Conservation (phyloP, 2,113 vertebrate genomes). For the Hucho hucho region DNA sequence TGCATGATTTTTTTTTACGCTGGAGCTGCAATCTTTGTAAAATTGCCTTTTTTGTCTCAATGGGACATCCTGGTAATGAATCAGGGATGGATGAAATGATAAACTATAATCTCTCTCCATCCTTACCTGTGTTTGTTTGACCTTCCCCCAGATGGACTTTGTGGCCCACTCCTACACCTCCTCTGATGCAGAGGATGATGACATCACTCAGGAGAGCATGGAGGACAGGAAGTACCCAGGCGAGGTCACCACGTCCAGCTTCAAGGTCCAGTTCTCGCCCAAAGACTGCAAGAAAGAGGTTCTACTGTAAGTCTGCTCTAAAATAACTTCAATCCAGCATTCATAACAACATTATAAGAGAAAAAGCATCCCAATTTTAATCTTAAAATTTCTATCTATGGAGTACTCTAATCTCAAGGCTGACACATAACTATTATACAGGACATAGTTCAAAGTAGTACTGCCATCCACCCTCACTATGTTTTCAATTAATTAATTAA, state of each 20-base stretch:
- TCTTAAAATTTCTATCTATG: too few species aligned
- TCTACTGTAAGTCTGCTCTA: slow-evolving; percentile 85
- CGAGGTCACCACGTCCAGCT: slow-evolving; percentile 92
- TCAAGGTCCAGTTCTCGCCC: slow-evolving; percentile 92
- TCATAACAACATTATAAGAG: too few species aligned
- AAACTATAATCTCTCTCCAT: neutral
- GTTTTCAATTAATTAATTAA: neutral
- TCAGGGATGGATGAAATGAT: neutral
- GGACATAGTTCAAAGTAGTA: too few species aligned
- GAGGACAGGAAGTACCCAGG: slow-evolving; percentile 95
- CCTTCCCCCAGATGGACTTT: slow-evolving; percentile 80
- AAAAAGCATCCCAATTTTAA: too few species aligned
- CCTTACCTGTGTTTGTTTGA: neutral
- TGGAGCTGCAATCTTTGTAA: neutral
- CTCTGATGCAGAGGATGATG: slow-evolving; percentile 93
- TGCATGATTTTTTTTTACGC: neutral
- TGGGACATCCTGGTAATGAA: too few species aligned
- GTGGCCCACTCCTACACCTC: slow-evolving; percentile 89
- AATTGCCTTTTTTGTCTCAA: too few species aligned
- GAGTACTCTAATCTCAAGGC: too few species aligned
- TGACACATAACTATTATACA: too few species aligned
- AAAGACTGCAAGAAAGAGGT: slow-evolving; percentile 98
- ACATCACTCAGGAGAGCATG: slow-evolving; percentile 82
- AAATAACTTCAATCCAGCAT: too few species aligned
- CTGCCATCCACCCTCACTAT: slow-evolving; percentile 2